Percentiles rank a stretch among this genome's conserved stretches.
Conservation (phyloP, 2,888 invertebrate genomes). For the Bimastos eiseni region DNA sequence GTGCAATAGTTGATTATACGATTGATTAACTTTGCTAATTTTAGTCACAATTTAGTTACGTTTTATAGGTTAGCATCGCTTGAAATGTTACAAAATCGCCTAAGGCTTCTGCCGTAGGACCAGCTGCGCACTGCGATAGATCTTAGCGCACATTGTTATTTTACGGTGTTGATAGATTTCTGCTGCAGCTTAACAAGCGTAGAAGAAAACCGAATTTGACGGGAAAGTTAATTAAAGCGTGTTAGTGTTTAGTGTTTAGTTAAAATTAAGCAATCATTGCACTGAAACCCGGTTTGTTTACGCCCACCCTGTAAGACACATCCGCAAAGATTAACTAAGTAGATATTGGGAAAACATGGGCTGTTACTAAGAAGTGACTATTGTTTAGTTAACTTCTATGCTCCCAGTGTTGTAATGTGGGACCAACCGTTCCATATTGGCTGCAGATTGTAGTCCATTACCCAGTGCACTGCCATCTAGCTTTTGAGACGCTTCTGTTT, state of each 20-base stretch:
- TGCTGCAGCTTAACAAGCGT: background rate
- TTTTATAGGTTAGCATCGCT: background rate
- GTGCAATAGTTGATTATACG: background rate
- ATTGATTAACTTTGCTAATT: background rate
- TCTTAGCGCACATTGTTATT: background rate
- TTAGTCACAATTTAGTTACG: background rate
- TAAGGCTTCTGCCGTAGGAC: background rate
- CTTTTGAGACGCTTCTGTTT: no score
- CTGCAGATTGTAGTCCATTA: no score
- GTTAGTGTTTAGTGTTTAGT: background rate
- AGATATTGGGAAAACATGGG: no score
- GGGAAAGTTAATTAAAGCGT: background rate
- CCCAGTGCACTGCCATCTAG: no score
- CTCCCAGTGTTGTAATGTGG: no score
- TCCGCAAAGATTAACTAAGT: no score
- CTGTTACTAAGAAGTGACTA: no score
- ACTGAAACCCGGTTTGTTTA: no score
- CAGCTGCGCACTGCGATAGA: background rate
- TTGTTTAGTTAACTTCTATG: no score
- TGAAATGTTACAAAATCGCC: background rate
- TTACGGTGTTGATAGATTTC: background rate
- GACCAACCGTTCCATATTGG: no score
- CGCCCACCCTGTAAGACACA: no score
- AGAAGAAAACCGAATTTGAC: background rate
- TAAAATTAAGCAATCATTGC: background rate